Evolutionary conservation across 2,888 invertebrate species (phyloP).

Genomic region (Drosophila macrospina): DNA sequence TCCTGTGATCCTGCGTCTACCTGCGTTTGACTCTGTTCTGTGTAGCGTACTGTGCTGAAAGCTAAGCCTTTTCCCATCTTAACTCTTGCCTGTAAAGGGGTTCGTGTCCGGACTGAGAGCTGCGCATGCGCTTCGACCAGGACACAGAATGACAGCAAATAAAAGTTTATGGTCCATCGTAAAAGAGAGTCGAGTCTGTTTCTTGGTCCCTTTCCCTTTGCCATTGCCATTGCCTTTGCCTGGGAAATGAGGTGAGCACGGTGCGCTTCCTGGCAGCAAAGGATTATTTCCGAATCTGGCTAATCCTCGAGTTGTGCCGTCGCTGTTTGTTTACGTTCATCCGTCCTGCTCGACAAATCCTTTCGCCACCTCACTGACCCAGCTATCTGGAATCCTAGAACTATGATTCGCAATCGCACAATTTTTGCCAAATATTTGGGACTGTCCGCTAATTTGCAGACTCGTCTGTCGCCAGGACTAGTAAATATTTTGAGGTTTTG

Average conservation of each 20-base stretch:
- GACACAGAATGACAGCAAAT: constrained; percentile 72
- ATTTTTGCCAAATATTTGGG: constrained; percentile 35
- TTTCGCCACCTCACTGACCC: constrained; percentile 62
- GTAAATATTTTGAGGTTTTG: constrained; percentile 80
- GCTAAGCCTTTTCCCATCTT: constrained; percentile 74
- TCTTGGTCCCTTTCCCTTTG: constrained; percentile 6
- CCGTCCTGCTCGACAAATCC: constrained; percentile 62
- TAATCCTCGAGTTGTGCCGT: constrained; percentile 34
- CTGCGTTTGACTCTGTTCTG: constrained; percentile 57
- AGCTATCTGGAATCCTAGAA: constrained; percentile 44
- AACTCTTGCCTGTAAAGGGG: constrained; percentile 75
- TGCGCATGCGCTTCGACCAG: constrained; percentile 64
- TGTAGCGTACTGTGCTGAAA: constrained; percentile 31
- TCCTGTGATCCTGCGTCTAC: constrained; percentile 40
- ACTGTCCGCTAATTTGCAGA: constrained; percentile 34
- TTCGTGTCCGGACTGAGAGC: constrained; percentile 61
- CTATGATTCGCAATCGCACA: constrained; percentile 35
- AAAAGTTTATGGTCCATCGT: constrained; percentile 68
- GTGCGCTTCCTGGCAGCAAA: constrained; percentile 78
- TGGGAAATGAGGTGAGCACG: constrained; percentile 55
- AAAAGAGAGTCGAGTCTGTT: constrained; percentile 50
- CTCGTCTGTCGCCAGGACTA: constrained; percentile 34
- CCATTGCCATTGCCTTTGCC: constrained; percentile 2
- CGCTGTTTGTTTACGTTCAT: constrained; percentile 42
- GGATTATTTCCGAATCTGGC: constrained; percentile 78